Conservation (phyloP, 2,113 vertebrate genomes). For the Notothenia rossii region DNA sequence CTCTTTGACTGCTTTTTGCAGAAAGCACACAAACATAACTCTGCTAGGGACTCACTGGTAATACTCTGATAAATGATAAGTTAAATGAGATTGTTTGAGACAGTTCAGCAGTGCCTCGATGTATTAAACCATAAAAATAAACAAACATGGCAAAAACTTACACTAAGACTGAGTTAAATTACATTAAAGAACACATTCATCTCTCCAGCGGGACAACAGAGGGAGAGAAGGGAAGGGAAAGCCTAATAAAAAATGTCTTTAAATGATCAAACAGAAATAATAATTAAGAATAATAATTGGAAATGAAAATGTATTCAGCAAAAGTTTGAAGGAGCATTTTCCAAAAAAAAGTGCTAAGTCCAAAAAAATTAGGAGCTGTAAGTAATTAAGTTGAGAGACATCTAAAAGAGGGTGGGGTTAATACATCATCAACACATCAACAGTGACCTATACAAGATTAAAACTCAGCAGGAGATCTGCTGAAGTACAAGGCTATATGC, state of each 20-base stretch:
- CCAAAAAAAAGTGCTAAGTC: not conserved
- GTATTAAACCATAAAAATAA: too few species aligned
- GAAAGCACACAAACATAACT: not conserved
- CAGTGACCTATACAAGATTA: not conserved
- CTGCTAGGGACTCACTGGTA: not conserved
- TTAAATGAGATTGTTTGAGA: too few species aligned
- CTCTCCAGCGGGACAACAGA: not conserved
- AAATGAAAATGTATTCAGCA: too few species aligned
- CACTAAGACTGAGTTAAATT: not conserved
- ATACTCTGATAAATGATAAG: not conserved
- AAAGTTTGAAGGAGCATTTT: not conserved
- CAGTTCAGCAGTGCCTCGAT: too few species aligned
- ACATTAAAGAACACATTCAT: not conserved
- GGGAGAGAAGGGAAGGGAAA: not conserved
- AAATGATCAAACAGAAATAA: too few species aligned
- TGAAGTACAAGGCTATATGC: not conserved
- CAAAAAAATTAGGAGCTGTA: not conserved
- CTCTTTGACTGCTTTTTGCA: not conserved
- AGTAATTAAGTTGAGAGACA: not conserved
- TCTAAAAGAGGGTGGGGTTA: too few species aligned
- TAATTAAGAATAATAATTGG: too few species aligned
- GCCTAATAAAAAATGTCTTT: too few species aligned
- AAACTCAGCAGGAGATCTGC: not conserved
- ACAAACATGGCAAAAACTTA: too few species aligned
- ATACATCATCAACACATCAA: not conserved